Base-by-base conservation (phyloP, 2,888 invertebrate species). In the Acronicta leporina region DNA sequence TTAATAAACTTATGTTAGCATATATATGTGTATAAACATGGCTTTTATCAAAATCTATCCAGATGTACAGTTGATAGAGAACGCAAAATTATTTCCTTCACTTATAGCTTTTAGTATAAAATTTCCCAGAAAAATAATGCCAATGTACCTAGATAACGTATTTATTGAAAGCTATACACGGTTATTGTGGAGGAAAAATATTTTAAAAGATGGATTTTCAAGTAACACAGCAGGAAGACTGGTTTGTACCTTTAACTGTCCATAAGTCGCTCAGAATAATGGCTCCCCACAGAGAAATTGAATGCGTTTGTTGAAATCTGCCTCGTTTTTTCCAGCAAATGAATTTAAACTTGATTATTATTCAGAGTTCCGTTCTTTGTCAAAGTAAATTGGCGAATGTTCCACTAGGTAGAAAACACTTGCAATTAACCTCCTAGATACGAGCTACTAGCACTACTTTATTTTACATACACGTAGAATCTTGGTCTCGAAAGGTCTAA, bases 331-430 rank as follows among this genome's bases (percentile, higher is more conserved):
- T 51, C 47, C 66, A 64, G 56, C 61, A 81, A 83, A 81, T 79
- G 69, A 79, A 83, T 81, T 80, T 75, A 74, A 78, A 68, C 58
- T 54, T 77, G 75, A 71, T 74, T 74, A 74, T 68, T 75, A 59
- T 69, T 73, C 59, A 45, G 61, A 63, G 75, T 77, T 70, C 75
- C 77, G 60, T 75, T 75, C 72, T 71, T 76, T 77, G 77, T 79
- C 67, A 80, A 83, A 81, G 80, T 74, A 74, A 83, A 85, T 81
- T 55, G 50, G n/a, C 44, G 47, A 66, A 63, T 56, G 41, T 45
- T 51, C 33, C 49, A 40, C 50, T 5, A 42, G 45, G 16, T 43
- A 27, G 13, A 58, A 51, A 50, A 58, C 40, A 35, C 13, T 48
- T 41, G 27, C 55, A 58, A 49, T 48, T 58, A 45, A 49, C 8